phyloP scores from a whole-genome alignment of 2,888 invertebrate species.

The Argyresthia albistria region DNA sequence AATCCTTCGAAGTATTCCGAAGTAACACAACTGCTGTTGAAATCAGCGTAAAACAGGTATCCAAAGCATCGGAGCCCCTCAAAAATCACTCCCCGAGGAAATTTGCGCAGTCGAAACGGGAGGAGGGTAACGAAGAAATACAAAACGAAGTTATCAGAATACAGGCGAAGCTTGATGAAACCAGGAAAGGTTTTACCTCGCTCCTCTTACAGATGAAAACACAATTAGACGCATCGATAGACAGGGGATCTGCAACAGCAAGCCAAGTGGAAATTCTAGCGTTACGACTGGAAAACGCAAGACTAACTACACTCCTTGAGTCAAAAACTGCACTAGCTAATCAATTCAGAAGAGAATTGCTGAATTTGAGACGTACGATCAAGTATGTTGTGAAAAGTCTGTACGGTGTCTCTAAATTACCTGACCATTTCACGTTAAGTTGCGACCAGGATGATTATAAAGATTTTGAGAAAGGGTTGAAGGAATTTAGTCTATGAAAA shows the following conservation, averaged over 20 bases:
- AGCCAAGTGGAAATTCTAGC: slow-evolving; percentile 28
- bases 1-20: slow-evolving; percentile 41
- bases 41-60: slow-evolving; percentile 45
- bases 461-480: too few species aligned
- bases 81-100: not conserved
- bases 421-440: too few species aligned
- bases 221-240: slow-evolving; percentile 32
- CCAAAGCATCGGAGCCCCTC: slow-evolving; percentile 12
- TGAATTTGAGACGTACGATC: slow-evolving; percentile 31
- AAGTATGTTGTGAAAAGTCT: slow-evolving; percentile 22
- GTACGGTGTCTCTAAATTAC: slow-evolving; percentile 8
- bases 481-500: too few species aligned
- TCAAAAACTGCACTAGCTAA: slow-evolving; percentile 29
- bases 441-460: too few species aligned
- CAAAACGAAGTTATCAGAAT: slow-evolving; percentile 28
- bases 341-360: slow-evolving; percentile 41
- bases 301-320: slow-evolving; percentile 37
- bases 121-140: slow-evolving; percentile 17
- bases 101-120: not conserved
- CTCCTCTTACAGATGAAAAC: slow-evolving; percentile 40
- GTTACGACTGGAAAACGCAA: slow-evolving; percentile 48
- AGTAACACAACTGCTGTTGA: slow-evolving; percentile 52
- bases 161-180: slow-evolving; percentile 22
- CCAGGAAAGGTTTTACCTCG: slow-evolving; percentile 26
- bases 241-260: slow-evolving; percentile 25